Evolutionary conservation across 2,113 vertebrate species (phyloP), one percentile per base, ranked within the genome.

Genomic region (Cisticola juncidis): DNA sequence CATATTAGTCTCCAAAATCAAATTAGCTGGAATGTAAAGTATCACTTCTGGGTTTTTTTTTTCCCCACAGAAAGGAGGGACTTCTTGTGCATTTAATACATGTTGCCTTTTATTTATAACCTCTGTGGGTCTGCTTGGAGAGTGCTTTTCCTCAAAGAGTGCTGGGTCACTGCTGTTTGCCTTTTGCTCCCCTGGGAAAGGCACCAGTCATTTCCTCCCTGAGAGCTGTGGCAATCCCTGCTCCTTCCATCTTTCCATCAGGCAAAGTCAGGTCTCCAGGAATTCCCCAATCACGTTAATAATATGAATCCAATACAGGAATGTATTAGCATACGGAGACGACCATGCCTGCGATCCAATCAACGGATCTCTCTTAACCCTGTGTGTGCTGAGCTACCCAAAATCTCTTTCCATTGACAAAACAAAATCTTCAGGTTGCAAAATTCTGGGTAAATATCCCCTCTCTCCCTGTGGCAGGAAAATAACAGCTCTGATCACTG

Each of bases 91-190:
- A 54, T 91, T 89, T 84, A 91, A 68, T 88, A 50, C 1, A 1
- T 35, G 65, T 65, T 95, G 89, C 38, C 64, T 94, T 95, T 96
- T 94, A 88, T 28, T 73, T 93, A 93, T 91, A 96, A 94, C 83
- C 80, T 95, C 93, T 92, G 17, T 0, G 23, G 86, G 77, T 95
- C 91, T 94, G 69, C 45, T 95, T 86, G 77, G 86, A 86, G 93
- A 56, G 56, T 2, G 7, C 61, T 95, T 93, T 94, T 96, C 93
- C 93, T 92, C 78, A 35, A 60, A 76, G 89, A 56, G 77, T 42
- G 77, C 97, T 74, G 94, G 95, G 94, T 96, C 96, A 94, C 96
- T 97, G 97, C 21, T 57, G 92, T 96, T 95, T 96, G 96, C 93
- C 91, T 91, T 86, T 26, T 60, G 50, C 86, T 96, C 82, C 94